Conservation (phyloP, 1,140 invertebrate genomes). For the silkworm (Bombyx mori) region ASM3026992v2 NC_085132.1:5116001-5116500, state of each 20-base stretch:
- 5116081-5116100: too few species aligned
- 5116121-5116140: too few species aligned
- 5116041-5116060: too few species aligned
- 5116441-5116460: slow-evolving; percentile 1
- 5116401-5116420: slow-evolving; percentile 12
- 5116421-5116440: slow-evolving; percentile 23
- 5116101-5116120: too few species aligned
- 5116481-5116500: too few species aligned
- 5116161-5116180: background rate
- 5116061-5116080: too few species aligned
- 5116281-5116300: slow-evolving; percentile 65
- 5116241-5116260: slow-evolving; percentile 46
- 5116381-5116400: slow-evolving; percentile 19
- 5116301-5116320: slow-evolving; percentile 47
- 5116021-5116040: too few species aligned
- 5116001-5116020: too few species aligned
- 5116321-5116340: slow-evolving; percentile 31
- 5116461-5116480: too few species aligned
- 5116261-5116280: slow-evolving; percentile 61
- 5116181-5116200: slow-evolving; percentile 17
- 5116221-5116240: slow-evolving; percentile 52
- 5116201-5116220: slow-evolving; percentile 30
- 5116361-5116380: slow-evolving; percentile 26
- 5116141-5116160: background rate
- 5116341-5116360: slow-evolving; percentile 58